Evolutionary conservation across 2,113 vertebrate genomes (phyloP).

Genomic region (Monopterus albus): DNA sequence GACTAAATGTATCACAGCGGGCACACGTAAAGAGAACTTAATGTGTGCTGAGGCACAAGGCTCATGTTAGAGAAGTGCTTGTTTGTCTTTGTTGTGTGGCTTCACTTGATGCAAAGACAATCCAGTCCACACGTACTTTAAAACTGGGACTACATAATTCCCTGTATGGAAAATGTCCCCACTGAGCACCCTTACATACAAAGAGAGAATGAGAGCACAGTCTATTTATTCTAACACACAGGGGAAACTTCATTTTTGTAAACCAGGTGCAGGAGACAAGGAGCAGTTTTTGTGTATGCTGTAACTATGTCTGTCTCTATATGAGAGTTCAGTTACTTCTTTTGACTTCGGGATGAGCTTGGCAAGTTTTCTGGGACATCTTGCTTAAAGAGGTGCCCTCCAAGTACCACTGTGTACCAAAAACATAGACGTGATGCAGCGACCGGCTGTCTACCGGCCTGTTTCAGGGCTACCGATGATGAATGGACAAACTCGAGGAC

Average conservation of each 20-base stretch:
- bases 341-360: slow-evolving; percentile 26
- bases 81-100: slow-evolving; percentile 31
- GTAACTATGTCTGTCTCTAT: slow-evolving; percentile 27
- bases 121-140: slow-evolving; percentile 23
- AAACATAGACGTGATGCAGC: slow-evolving; percentile 11
- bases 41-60: slow-evolving; percentile 37
- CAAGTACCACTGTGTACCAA: slow-evolving; percentile 5
- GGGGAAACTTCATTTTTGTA: slow-evolving; percentile 43
- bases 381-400: slow-evolving; percentile 28
- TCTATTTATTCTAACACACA: too few relatives aligned
- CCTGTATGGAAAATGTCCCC: slow-evolving; percentile 22
- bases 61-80: slow-evolving; percentile 53
- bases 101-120: slow-evolving; percentile 34
- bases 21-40: slow-evolving; percentile 34
- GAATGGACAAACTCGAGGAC: slow-evolving; percentile 49
- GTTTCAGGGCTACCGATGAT: slow-evolving; percentile 58
- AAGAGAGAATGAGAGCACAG: too few relatives aligned
- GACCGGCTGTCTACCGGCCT: slow-evolving; percentile 33
- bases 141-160: slow-evolving; percentile 32
- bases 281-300: slow-evolving; percentile 20
- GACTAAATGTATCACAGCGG: slow-evolving; percentile 16
- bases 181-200: not conserved
- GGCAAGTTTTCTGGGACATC: slow-evolving; percentile 59
- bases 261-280: slow-evolving; percentile 39
- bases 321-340: slow-evolving; percentile 26